Base-by-base conservation (phyloP, 1,140 invertebrate genomes). In the Maconellicoccus hirsutus region DNA sequence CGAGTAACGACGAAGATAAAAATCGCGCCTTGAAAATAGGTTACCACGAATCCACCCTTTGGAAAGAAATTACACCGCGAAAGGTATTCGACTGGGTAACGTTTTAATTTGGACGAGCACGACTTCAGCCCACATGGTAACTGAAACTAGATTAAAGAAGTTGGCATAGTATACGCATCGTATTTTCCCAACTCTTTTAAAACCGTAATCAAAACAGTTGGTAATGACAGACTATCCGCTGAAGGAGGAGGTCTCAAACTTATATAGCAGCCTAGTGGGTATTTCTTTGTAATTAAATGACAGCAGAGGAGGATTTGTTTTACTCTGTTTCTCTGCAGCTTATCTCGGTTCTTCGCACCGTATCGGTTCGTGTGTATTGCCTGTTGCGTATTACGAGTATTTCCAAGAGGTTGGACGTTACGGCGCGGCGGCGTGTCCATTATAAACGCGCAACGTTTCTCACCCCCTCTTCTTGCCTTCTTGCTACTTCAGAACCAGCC, bases 241-340 rank as follows among this genome's bases (percentile, higher is more conserved):
- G 59, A 61, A 61, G 59, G 21, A 61, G 21, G 59, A 61, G 59
- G 21, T 61, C 59, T 19, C 14, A 19, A 66, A 66, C 10, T 16
- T 66, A 66, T 26, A 66, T 26, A 66, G 61, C 21, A 22, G 59
- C 59, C 21, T 19, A 61, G 59, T 66, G 61, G 61, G 61, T 66
- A 66, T 66, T 66, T 66, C 25, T 66, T 66, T 66, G 8, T 66
- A 66, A 66, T 66, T 66, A 66, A 66, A 66, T 66, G 61, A 66
- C 21, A 23, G 16, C 42, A 33, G 29, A 33, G 61, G 10, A 66
- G 61, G 61, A 66, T 66, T 66, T 66, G 61, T 66, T 66, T 66
- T n/a, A n/a, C n/a, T n/a, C n/a, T n/a, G n/a, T 25, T 23, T 8
- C 61, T 66, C 25, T 66, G 42, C 6, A 52, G n/a, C n/a, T n/a